These are phyloP conservation scores for Scaptomyza graminum DNA, from an alignment of 1,140 invertebrate species.

Conservation along the genomic window DNA sequence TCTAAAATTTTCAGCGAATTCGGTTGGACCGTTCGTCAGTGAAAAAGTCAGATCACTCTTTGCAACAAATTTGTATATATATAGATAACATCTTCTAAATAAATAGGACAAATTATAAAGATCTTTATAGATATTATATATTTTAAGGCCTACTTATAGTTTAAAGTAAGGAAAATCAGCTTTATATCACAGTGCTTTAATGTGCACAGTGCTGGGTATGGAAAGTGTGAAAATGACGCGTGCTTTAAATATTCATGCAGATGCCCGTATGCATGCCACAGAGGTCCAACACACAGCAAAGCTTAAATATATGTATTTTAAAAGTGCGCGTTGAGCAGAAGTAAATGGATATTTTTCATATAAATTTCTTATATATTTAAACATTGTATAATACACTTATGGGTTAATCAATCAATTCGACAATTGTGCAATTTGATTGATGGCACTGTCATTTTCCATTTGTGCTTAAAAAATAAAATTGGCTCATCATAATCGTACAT, in stretches of 20 bases:
- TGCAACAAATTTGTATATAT: too few species aligned
- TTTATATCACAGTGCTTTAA: too few species aligned
- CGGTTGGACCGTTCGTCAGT: too few species aligned
- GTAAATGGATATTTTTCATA: slow-evolving; percentile 5
- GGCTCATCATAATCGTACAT: slow-evolving; percentile 24
- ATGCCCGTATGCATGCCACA: not conserved
- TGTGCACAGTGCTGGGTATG: not conserved
- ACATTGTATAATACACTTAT: slow-evolving; percentile 22
- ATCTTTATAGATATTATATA: too few species aligned
- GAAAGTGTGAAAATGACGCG: not conserved
- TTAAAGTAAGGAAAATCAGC: too few species aligned
- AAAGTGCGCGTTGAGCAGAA: not conserved
- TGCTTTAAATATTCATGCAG: slow-evolving; percentile 6
- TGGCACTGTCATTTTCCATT: slow-evolving; percentile 16
- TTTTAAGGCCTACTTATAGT: too few species aligned
- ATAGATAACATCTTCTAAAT: too few species aligned
- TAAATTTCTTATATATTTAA: slow-evolving; percentile 7
- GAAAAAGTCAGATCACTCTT: too few species aligned
- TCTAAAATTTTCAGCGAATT: too few species aligned
- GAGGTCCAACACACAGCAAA: not conserved
- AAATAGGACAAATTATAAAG: too few species aligned
- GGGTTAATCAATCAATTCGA: slow-evolving; percentile 32
- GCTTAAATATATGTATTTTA: slow-evolving; percentile 10
- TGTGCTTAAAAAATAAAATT: slow-evolving; percentile 33
- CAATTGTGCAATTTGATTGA: slow-evolving; percentile 31